These are phyloP conservation scores for Ctenopoma multispine DNA, from an alignment of 2,797 vertebrate genomes.

Conservation along the genomic window DNA sequence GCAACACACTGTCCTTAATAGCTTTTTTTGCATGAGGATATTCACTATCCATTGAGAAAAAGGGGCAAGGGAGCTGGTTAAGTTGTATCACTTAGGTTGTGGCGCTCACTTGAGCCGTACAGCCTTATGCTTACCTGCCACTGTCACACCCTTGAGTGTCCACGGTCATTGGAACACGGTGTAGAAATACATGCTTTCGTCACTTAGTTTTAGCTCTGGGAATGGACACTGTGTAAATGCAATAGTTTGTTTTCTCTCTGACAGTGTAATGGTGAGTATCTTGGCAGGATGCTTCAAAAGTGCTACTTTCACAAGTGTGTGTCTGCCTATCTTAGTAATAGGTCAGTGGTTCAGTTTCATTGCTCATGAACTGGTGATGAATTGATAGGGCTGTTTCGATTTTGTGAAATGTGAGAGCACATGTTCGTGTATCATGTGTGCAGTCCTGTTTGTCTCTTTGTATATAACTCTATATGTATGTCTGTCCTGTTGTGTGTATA, in stretches of 20 bases:
- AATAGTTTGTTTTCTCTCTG: slow-evolving; percentile 43
- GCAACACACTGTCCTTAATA: slow-evolving; percentile 82
- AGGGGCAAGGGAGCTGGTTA: slow-evolving; percentile 52
- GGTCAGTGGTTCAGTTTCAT: slow-evolving; percentile 67
- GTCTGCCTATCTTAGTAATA: slow-evolving; percentile 75
- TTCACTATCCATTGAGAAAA: slow-evolving; percentile 71
- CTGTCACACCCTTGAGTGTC: slow-evolving; percentile 50
- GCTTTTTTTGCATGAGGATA: slow-evolving; percentile 86
- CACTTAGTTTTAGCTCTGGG: slow-evolving; percentile 35
- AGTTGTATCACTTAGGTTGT: slow-evolving; percentile 47
- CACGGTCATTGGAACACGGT: slow-evolving; percentile 16
- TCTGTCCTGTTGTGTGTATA: slow-evolving; percentile 85
- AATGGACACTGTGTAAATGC: slow-evolving; percentile 32
- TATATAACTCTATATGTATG: slow-evolving; percentile 85
- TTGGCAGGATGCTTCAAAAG: slow-evolving; percentile 71
- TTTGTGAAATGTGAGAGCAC: slow-evolving; percentile 73
- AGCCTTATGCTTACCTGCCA: slow-evolving; percentile 65
- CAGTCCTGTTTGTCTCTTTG: slow-evolving; percentile 79
- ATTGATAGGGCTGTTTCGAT: slow-evolving; percentile 76
- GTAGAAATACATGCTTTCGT: slow-evolving; percentile 33
- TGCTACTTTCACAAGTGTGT: slow-evolving; percentile 63
- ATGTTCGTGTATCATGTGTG: slow-evolving; percentile 78
- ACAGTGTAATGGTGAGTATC: slow-evolving; percentile 60
- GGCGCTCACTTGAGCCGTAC: slow-evolving; percentile 51
- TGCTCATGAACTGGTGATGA: slow-evolving; percentile 55